Conservation (phyloP, 30 jellyfish, hydroid and myxozoan genomes). For the Pelagia noctiluca region DNA sequence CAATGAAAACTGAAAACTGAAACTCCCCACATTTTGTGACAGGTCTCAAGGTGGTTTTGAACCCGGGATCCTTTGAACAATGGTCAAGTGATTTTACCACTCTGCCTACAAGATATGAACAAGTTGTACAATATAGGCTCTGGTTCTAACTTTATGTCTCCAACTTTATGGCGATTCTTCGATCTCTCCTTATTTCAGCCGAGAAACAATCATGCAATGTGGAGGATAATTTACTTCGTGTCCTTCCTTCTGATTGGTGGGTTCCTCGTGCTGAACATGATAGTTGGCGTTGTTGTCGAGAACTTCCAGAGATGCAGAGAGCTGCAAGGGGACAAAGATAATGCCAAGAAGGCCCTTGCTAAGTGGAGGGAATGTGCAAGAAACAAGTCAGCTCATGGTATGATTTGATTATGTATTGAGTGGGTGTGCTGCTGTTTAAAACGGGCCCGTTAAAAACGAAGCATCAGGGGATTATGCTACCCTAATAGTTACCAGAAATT, state of each 20-base stretch:
- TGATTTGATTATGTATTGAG: background rate
- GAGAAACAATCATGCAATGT: constrained; percentile 57
- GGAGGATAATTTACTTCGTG: constrained; percentile 76
- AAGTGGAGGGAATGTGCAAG: constrained; percentile 81
- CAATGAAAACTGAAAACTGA: too few relatives aligned
- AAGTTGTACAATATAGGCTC: background rate
- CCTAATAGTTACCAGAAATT: too few relatives aligned
- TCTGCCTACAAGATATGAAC: too few relatives aligned
- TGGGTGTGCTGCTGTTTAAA: too few relatives aligned
- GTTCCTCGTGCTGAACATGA: constrained; percentile 85
- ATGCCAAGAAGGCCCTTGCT: constrained; percentile 73
- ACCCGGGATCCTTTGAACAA: too few relatives aligned
- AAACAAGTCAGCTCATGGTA: constrained; percentile 44
- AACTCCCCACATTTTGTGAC: too few relatives aligned
- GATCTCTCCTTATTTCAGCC: constrained; percentile 67
- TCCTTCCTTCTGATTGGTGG: constrained; percentile 93
- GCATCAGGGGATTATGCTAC: too few relatives aligned
- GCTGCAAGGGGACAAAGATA: constrained; percentile 79
- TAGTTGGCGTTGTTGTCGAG: constrained; percentile 92
- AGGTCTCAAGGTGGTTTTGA: too few relatives aligned
- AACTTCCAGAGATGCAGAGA: constrained; percentile 88
- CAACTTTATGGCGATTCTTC: background rate
- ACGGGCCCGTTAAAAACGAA: too few relatives aligned
- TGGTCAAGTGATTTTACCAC: too few relatives aligned
- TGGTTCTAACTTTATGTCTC: background rate